Conservation (phyloP, 2,113 vertebrate genomes). For the Ovibos moschatus region DNA sequence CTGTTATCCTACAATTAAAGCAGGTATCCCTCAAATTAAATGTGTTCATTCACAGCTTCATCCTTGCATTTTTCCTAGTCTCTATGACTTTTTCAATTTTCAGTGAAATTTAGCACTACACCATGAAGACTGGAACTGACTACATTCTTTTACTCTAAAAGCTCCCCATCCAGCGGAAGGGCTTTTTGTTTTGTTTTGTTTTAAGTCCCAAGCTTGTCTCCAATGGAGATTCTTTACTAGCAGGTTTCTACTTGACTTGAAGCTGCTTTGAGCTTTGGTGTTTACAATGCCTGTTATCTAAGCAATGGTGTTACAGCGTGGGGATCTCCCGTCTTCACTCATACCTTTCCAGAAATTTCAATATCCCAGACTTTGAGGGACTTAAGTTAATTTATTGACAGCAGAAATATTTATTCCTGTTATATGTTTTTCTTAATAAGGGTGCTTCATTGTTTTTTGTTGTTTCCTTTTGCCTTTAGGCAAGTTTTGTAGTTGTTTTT, state of each 20-base stretch:
- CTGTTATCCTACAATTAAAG: neutral
- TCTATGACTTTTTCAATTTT: neutral
- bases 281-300: neutral
- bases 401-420: neutral
- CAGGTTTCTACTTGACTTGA: neutral
- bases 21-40: neutral
- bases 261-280: neutral
- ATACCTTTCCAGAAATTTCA: neutral
- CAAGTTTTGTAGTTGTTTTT: neutral
- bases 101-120: neutral
- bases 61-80: neutral
- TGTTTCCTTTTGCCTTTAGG: neutral
- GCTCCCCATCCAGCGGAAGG: neutral
- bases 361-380: neutral
- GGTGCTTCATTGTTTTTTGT: neutral
- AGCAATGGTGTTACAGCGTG: neutral
- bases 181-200: neutral
- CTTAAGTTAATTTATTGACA: neutral
- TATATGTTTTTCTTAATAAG: neutral
- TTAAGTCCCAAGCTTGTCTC: neutral
- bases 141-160: neutral
- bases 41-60: neutral
- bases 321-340: neutral
- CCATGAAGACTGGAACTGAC: neutral
- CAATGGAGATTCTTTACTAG: neutral